Percentiles rank a stretch among this genome's conserved stretches.
These are phyloP conservation scores for Peromyscus aztecus DNA, from an alignment of 2,797 vertebrate genomes.

Conservation along the genomic window DNA sequence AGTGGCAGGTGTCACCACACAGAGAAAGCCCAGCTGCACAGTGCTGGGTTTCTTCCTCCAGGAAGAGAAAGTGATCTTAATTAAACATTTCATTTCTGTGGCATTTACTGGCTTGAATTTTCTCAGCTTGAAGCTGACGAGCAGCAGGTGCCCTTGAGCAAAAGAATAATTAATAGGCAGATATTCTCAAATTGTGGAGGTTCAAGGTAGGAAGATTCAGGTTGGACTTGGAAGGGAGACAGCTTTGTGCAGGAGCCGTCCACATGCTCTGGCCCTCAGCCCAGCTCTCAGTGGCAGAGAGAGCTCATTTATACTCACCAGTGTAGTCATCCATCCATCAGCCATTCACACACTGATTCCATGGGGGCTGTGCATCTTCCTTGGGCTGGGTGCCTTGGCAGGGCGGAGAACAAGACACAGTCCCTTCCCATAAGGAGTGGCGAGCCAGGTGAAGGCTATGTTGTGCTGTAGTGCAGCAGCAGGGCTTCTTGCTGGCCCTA, in stretches of 20 bases:
- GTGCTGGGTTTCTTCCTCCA: background rate
- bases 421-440: background rate
- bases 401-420: background rate
- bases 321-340: accelerated
- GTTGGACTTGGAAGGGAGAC: background rate
- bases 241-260: background rate
- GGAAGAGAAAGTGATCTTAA: conserved; percentile 58
- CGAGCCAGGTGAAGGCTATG: background rate
- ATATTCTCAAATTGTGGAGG: background rate
- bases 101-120: conserved; percentile 50
- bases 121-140: conserved; percentile 47
- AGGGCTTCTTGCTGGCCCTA: accelerated
- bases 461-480: accelerated
- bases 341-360: accelerated
- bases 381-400: background rate
- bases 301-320: accelerated
- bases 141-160: conserved; percentile 66
- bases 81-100: conserved; percentile 69
- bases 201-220: background rate
- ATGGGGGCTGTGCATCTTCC: accelerated
- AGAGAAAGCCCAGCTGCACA: accelerated
- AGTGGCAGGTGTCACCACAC: accelerated
- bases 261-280: accelerated
- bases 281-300: background rate
- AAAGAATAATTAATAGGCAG: conserved; percentile 63